These are phyloP conservation scores for Augochlora pura DNA, from an alignment of 1,140 invertebrate genomes.

Conservation along the genomic window DNA sequence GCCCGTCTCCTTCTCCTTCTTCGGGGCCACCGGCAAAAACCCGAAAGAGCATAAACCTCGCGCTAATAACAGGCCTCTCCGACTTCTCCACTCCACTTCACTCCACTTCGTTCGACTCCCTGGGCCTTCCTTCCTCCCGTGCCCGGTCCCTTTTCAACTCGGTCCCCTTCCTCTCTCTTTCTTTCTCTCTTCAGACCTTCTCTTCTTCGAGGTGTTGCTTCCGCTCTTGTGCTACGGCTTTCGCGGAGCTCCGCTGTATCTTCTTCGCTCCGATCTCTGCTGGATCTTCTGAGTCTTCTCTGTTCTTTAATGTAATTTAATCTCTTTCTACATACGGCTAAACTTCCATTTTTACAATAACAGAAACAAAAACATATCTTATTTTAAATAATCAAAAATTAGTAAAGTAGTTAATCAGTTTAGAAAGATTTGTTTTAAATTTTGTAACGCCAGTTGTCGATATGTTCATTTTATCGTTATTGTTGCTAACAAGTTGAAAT, in stretches of 20 bases:
- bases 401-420: too few relatives aligned
- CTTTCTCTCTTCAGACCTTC: constrained; percentile 1
- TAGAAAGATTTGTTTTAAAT: too few relatives aligned
- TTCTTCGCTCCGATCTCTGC: not conserved
- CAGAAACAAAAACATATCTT: too few relatives aligned
- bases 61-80: constrained; percentile 80
- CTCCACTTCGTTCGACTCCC: constrained; percentile 69
- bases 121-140: constrained; percentile 36
- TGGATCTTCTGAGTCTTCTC: too few relatives aligned
- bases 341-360: too few relatives aligned
- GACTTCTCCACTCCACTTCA: constrained; percentile 72
- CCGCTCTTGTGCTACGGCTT: not conserved
- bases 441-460: too few relatives aligned
- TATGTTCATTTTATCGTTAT: too few relatives aligned
- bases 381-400: too few relatives aligned
- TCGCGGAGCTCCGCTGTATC: not conserved
- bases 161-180: constrained; percentile 37
- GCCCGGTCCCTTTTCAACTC: constrained; percentile 38
- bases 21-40: constrained; percentile 69
- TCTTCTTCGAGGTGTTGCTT: constrained; percentile 1
- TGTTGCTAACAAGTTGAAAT: too few relatives aligned
- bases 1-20: constrained; percentile 65
- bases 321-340: too few relatives aligned
- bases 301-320: too few relatives aligned
- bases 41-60: constrained; percentile 78